Evolutionary conservation across 2,113 vertebrate species (phyloP), one percentile per base, ranked within the genome.

Genomic region (Bambusicola thoracicus): DNA sequence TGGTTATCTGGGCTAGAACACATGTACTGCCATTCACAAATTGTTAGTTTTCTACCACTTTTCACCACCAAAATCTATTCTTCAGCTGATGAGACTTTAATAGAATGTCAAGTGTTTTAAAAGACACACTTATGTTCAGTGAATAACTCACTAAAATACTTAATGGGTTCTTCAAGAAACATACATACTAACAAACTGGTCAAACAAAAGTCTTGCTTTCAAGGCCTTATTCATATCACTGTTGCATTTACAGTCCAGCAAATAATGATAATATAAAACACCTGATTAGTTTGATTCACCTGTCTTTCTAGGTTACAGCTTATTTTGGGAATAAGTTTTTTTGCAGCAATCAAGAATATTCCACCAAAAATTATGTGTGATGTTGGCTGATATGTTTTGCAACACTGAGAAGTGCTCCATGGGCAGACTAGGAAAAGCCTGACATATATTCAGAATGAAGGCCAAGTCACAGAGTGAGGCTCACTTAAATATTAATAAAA

Each of bases 401-500:
- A 85, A 24, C 3, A 25, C 38, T 51, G 48, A 68, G 30, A 89
- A 63, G 2, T 8, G 17, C 21, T 73, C n/a, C 32, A 20, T 24
- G 36, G 32, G 19, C 61, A 90, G 13, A 85, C 11, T 20, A 85
- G 38, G 49, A 76, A 85, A 89, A 89, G 13, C 10, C 6, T 87
- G 53, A 18, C n/a, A 15, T 0, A 0, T 21, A 3, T 55, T 89
- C 51, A 82, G 63, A 79, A 77, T 43, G 56, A 73, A 59, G 32
- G 41, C 8, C 38, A 24, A 40, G 25, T 69, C 44, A 74, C 6
- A 10, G 63, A 92, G 18, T 32, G 41, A 49, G 44, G 29, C 34
- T 89, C 11, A 69, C 11, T 44, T 61, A 81, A 68, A 76, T 40
- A 79, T 63, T 93, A 85, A 85, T 65, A 73, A 85, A 94, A 70